Conservation (phyloP, 2,888 invertebrate genomes). For the Encarsia formosa region DNA sequence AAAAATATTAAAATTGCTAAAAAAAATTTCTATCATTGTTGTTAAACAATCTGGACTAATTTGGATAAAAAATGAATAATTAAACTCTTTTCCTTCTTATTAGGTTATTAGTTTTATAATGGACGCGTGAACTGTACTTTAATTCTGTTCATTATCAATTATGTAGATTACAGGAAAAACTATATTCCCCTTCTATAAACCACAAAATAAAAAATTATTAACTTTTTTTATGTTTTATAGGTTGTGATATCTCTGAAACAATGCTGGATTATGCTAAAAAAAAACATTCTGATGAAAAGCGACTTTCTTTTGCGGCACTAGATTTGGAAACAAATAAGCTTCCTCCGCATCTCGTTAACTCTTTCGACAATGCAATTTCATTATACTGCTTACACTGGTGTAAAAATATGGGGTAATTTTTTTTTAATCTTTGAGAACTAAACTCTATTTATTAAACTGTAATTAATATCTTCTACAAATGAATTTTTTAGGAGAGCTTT, state of each 20-base stretch:
- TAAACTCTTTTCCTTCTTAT: too few species aligned
- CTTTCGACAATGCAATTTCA: constrained; percentile 68
- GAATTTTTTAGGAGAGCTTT: constrained; percentile 57
- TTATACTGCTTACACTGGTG: constrained; percentile 81
- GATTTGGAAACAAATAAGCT: constrained; percentile 59
- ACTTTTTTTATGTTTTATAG: constrained; percentile 45
- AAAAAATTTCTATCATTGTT: too few species aligned
- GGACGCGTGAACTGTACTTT: too few species aligned
- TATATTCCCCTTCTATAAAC: too few species aligned
- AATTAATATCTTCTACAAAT: constrained; percentile 2
- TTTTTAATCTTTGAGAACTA: background rate
- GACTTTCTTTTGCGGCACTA: constrained; percentile 50
- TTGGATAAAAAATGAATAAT: too few species aligned
- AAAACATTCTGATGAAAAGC: constrained; percentile 55
- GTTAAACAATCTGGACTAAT: too few species aligned
- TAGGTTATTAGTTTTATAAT: too few species aligned
- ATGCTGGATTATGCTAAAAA: constrained; percentile 67
- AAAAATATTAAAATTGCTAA: too few species aligned
- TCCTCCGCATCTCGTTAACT: constrained; percentile 52
- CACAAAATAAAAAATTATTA: background rate
- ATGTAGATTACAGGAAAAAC: too few species aligned
- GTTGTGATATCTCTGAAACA: constrained; percentile 65
- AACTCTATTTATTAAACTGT: background rate
- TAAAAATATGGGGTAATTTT: constrained; percentile 61
- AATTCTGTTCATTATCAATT: too few species aligned